Evolutionary conservation across 1,140 invertebrate species (phyloP).

Genomic region (Drosophila cardini): DNA sequence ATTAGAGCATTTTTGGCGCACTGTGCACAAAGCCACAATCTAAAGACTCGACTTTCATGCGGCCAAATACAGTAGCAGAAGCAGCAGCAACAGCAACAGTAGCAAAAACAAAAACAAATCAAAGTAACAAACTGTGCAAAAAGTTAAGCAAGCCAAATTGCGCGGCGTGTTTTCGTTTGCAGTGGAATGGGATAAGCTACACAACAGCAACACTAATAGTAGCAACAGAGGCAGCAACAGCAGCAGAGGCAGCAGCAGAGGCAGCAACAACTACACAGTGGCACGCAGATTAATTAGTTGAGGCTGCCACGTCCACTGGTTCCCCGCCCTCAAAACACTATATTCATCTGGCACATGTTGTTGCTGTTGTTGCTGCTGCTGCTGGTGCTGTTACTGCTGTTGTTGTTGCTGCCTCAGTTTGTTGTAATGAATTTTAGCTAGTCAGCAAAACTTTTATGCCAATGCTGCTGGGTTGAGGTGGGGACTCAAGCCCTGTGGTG

Average conservation of each 20-base stretch:
- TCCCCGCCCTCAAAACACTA: conserved; percentile 21
- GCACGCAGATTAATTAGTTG: conserved; percentile 82
- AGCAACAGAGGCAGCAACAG: neutral
- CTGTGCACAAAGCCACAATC: conserved; percentile 68
- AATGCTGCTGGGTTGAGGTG: conserved; percentile 60
- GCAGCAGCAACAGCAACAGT: conserved; percentile 21
- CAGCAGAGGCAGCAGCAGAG: conserved; percentile 10
- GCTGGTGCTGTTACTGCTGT: neutral
- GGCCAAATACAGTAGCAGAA: conserved; percentile 52
- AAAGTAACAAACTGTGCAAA: conserved; percentile 82
- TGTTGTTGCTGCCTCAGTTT: conserved; percentile 50
- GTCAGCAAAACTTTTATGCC: conserved; percentile 83
- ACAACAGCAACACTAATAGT: conserved; percentile 12
- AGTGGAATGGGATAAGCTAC: conserved; percentile 32
- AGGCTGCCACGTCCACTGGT: conserved; percentile 64
- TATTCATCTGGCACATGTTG: conserved; percentile 70
- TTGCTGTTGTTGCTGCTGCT: neutral
- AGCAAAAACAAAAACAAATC: conserved; percentile 78
- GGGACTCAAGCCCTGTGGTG: conserved; percentile 2
- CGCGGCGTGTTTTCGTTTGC: conserved; percentile 57
- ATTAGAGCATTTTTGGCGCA: conserved; percentile 61
- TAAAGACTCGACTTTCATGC: conserved; percentile 80
- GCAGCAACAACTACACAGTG: conserved; percentile 43
- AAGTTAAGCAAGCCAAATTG: conserved; percentile 80
- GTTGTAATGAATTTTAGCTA: conserved; percentile 84